A percentile compares a stretch with the other conserved stretches of the same genome.
Conservation (phyloP, 2,888 invertebrate genomes). For the Agrotis clavis region DNA sequence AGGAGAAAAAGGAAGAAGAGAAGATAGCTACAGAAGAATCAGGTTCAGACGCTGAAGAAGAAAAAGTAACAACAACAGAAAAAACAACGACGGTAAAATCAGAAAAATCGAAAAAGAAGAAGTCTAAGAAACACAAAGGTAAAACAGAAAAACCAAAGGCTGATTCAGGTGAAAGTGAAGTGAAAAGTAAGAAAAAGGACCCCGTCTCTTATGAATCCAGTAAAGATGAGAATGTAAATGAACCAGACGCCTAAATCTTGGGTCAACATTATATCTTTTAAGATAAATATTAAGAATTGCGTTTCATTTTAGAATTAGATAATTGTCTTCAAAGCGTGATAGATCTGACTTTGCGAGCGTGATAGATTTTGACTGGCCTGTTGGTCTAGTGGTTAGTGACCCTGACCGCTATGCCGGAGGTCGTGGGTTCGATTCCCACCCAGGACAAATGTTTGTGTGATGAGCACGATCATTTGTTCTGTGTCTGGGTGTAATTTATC, state of each 20-base stretch:
- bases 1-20: slow-evolving; percentile 31
- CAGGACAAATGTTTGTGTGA: too few relatives aligned
- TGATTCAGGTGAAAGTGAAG: slow-evolving; percentile 42
- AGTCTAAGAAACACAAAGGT: slow-evolving; percentile 60
- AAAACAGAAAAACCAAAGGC: slow-evolving; percentile 54
- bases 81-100: slow-evolving; percentile 58
- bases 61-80: slow-evolving; percentile 52
- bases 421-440: too few relatives aligned
- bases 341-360: too few relatives aligned
- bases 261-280: slow-evolving; percentile 63
- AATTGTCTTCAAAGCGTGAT: not conserved
- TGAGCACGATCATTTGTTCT: too few relatives aligned
- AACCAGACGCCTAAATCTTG: slow-evolving; percentile 76
- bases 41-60: slow-evolving; percentile 55
- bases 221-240: slow-evolving; percentile 84
- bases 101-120: slow-evolving; percentile 62
- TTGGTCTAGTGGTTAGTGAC: too few relatives aligned
- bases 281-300: slow-evolving; percentile 24
- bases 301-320: slow-evolving; percentile 44
- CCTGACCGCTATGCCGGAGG: too few relatives aligned
- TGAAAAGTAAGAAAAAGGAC: slow-evolving; percentile 51
- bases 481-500: too few relatives aligned
- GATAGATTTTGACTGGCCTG: too few relatives aligned
- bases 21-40: slow-evolving; percentile 17
- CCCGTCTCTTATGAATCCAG: slow-evolving; percentile 84